Percentiles rank a stretch among this genome's conserved stretches.
These are phyloP conservation scores for Lanius ludovicianus DNA, from an alignment of 2,113 vertebrate genomes.

Conservation along the genomic window DNA sequence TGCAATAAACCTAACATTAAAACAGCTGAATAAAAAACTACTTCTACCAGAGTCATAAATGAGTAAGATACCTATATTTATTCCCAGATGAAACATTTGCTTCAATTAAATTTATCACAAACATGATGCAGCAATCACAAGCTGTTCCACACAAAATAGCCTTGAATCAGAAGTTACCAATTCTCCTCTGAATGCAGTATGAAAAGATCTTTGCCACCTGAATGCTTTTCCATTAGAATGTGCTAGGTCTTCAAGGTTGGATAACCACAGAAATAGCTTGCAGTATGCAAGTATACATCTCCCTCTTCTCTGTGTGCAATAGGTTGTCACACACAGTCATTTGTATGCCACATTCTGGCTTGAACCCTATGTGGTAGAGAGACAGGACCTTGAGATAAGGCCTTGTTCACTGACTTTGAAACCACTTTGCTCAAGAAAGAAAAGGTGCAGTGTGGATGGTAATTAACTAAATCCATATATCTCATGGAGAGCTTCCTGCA, in stretches of 20 bases:
- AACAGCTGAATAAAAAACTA: background rate
- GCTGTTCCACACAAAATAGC: background rate
- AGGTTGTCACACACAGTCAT: background rate
- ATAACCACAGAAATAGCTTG: slow-evolving; percentile 49
- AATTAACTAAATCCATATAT: background rate
- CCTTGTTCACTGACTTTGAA: slow-evolving; percentile 5
- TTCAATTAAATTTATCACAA: slow-evolving; percentile 34
- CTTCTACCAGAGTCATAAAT: background rate
- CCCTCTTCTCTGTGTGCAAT: background rate
- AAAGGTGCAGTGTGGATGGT: background rate
- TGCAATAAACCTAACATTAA: background rate
- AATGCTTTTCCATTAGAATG: slow-evolving; percentile 51
- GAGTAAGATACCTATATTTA: background rate
- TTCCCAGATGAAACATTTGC: background rate
- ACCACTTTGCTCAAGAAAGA: background rate
- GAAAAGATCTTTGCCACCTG: slow-evolving; percentile 59
- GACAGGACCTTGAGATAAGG: background rate
- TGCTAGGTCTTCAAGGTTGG: slow-evolving; percentile 51
- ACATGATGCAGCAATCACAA: background rate
- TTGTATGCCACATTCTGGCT: background rate
- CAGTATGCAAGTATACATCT: slow-evolving; percentile 22
- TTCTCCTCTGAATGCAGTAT: background rate
- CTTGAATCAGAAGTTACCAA: slow-evolving; percentile 44
- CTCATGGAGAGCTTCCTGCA: background rate
- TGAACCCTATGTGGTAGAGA: background rate